Evolutionary conservation across 2,113 vertebrate genomes (phyloP), one percentile per base, ranked within the genome.

Genomic region (Peucedramus taeniatus): DNA sequence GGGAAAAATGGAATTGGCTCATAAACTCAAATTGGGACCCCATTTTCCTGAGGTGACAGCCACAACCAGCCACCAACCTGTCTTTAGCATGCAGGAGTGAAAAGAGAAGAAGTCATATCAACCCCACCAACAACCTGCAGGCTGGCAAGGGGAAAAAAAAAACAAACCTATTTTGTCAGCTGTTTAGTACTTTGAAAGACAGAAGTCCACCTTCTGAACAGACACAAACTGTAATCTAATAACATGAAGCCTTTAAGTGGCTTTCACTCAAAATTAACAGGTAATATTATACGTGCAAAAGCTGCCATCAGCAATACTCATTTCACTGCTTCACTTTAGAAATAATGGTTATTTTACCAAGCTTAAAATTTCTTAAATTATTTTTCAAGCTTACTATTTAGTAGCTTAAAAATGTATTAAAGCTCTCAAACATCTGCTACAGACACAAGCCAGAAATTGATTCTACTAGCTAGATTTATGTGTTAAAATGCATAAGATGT

Each of bases 231-330:
- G 40, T 76, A 91, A 95, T 87, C 93, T 78, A 94, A 18, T 89
- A 94, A 87, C 17, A 27, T 39, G 54, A 94, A 94, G 74, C 61
- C 57, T 66, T 83, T 76, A 89, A 94, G 65, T 79, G 63, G 74
- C 81, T 91, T 96, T 96, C 93, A 87, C 61, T 94, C 70, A 76
- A 61, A 89, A 85, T 91, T 89, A 93, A 37, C 57, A 93, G 39
- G 61, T 53, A 87, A 93, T 51, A 75, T 31, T 59, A 69, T 3
- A 87, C 2, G 5, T 56, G 65, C 31, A 76, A n/a, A 82, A 83
- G 56, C 8, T 77, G 30, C 88, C 68, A 70, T 45, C 91, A 94
- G 47, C 51, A 70, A 44, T 44, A 51, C 28, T 31, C 39, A 26
- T 14, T 81, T 71, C 40, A 30, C 5, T 64, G 26, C 30, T 27